Evolutionary conservation across 35 echinoderm and acorn worm genomes (phyloP), one percentile per base, ranked within the genome.

Genomic region (Heliocidaris erythrogramma): DNA sequence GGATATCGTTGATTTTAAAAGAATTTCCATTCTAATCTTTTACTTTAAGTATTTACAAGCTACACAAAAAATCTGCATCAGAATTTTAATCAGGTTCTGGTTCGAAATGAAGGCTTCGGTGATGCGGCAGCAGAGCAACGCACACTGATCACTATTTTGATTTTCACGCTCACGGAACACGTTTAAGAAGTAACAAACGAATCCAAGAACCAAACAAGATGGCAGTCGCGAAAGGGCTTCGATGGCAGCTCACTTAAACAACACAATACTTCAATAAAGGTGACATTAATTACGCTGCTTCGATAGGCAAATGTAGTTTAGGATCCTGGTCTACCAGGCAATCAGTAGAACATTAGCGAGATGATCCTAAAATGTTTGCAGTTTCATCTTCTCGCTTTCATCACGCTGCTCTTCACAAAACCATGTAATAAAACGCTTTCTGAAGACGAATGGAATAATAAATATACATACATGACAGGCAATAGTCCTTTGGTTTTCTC

Each of bases 371-470:
- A 56, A 10, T 14, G 14, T 56, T 56, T 56, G 52, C 52, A 56
- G 52, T 56, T 56, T 12, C 10, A 56, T 56, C 52, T 56, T 56
- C 52, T 56, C 52, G 52, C 52, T 56, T 56, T 56, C 14, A 56
- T 78, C 65, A 27, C 21, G 65, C 65, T 78, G 21, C 27, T n/a
- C 65, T 27, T 78, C 65, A 21, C 65, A 78, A 78, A 78, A 21
- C 21, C 65, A n/a, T 27, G 65, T 78, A n/a, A 78, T 78, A n/a
- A 78, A 78, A 78, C 65, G 65, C 87, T 47, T 47, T 89, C 47
- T 89, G 87, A 89, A 89, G 87, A 89, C 87, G 87, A 89, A 89
- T 89, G 87, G 87, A 78, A 78, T 24, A 78, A 89, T 89, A 47
- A 32, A 89, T 89, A 89, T 47, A 89, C 87, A 89, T 48, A 89